phyloP scores from a whole-genome alignment of 2,797 vertebrate species.

The Rhinatrema bivittatum region DNA sequence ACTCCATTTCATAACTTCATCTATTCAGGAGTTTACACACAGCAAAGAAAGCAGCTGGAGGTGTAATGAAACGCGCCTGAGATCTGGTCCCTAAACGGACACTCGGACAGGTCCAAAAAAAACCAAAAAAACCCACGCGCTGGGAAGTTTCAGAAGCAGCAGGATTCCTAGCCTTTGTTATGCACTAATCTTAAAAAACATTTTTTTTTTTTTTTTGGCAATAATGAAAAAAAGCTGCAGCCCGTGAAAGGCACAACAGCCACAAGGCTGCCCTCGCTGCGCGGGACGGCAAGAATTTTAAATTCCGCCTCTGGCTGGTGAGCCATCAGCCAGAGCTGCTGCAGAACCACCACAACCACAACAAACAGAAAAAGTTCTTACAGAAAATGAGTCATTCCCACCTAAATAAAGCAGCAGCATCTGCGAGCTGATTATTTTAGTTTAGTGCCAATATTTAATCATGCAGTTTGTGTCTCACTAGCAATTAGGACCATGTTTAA shows the following conservation, averaged over 20 bases:
- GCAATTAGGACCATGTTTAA: no score
- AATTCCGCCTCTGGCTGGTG: conserved; percentile 23
- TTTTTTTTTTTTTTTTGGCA: no score
- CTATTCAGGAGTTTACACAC: no score
- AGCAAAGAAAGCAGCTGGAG: conserved; percentile 15
- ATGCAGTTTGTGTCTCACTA: no score
- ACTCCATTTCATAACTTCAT: no score
- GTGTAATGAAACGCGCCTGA: conserved; percentile 16
- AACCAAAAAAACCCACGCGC: conserved; percentile 9
- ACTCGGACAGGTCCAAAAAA: conserved; percentile 16
- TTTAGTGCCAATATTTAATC: no score
- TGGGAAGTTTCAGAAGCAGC: conserved; percentile 1
- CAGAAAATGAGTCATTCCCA: no score
- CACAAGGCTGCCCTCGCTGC: conserved; percentile 20
- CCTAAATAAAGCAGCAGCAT: no score
- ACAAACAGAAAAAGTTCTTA: no score
- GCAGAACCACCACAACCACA: no score
- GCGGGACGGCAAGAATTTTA: conserved; percentile 9
- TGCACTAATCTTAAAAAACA: conserved; percentile 1
- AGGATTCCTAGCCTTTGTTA: conserved; percentile 8
- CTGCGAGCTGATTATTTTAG: no score
- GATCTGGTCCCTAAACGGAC: conserved; percentile 52
- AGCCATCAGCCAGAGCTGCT: no score
- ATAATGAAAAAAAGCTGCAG: conserved; percentile 18
- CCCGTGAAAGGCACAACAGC: conserved; percentile 25